Evolutionary conservation across 2,113 vertebrate species (phyloP).

Genomic region (Silurus asotus): DNA sequence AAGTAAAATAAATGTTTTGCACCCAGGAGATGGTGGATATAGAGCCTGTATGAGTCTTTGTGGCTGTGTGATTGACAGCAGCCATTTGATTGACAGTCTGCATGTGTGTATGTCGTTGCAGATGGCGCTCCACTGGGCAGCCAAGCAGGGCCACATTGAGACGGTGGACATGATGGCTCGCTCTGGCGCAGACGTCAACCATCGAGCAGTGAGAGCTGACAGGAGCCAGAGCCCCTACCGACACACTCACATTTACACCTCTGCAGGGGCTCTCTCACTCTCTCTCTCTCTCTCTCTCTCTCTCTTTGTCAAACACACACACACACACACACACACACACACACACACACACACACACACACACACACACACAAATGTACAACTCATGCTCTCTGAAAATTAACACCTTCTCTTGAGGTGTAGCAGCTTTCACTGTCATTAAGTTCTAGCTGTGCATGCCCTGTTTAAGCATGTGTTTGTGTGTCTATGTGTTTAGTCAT

Average conservation of each 20-base stretch:
- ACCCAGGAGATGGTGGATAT: not conserved
- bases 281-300: not conserved
- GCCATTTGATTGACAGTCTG: conserved; percentile 35
- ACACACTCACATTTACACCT: conserved; percentile 67
- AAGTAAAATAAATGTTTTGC: not conserved
- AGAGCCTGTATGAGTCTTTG: conserved; percentile 30
- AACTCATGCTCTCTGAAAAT: conserved; percentile 27
- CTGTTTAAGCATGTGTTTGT: conserved; percentile 22
- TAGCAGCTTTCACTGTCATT: conserved; percentile 23
- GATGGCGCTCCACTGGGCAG: conserved; percentile 76
- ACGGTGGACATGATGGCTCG: conserved; percentile 70
- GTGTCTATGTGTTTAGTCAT: conserved; percentile 21
- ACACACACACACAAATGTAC: conserved; percentile 27
- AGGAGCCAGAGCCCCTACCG: conserved; percentile 69
- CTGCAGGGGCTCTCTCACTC: conserved; percentile 44
- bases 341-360: conserved; percentile 16
- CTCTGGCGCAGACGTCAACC: conserved; percentile 76
- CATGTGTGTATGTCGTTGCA: conserved; percentile 58
- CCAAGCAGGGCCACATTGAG: conserved; percentile 68
- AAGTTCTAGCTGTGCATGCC: conserved; percentile 13
- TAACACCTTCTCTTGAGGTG: conserved; percentile 34
- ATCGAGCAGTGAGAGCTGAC: conserved; percentile 78
- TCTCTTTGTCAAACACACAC: conserved; percentile 6
- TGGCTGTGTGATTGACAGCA: conserved; percentile 23
- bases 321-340: conserved; percentile 29